Base-by-base conservation (phyloP, 2,113 vertebrate genomes). In the Origma solitaria region DNA sequence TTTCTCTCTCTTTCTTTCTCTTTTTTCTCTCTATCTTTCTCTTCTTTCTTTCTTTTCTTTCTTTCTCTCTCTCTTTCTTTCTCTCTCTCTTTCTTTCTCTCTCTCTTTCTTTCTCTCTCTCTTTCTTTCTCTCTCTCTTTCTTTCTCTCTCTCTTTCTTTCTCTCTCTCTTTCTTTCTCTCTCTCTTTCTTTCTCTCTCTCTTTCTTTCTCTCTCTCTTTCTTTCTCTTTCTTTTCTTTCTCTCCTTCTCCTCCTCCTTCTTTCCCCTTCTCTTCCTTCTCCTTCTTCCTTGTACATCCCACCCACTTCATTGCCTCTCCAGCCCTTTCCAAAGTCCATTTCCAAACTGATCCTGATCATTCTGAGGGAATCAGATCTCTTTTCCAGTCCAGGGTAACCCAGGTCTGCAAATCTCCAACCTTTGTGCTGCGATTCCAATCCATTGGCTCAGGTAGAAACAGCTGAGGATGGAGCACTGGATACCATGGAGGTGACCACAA, bases 1-100 rank as follows among this genome's bases (percentile, higher is more conserved):
- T 35, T 4, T 10, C 24, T 3, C 7, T 28, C 5, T 11, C 42
- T 4, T 13, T 76, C 5, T 9, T 42, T 3, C 4, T 25, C 10
- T 4, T 42, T 42, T 15, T 40, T 40, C n/a, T 76, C 5, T 9
- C n/a, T 3, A 3, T 27, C 10, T 4, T 44, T 22, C 23, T 24
- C 13, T 7, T 18, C 47, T n/a, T n/a, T 22, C 11, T 47, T 22
- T 24, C 24, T 24, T 50, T 15, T 15, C 21, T 13, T 49, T 21
- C 38, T 1, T 78, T 1, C 30, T 62, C 11, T 30, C 62, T 11
- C 27, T 47, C 15, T 35, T 61, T 7, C 72, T 47, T n/a, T n/a
- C n/a, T n/a, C n/a, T n/a, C n/a, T 5, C 45, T n/a, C 23, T 31
- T 60, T 19, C 28, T 25, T 15, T 27, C 33, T 54, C 5, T 9